Evolutionary conservation across 2,888 invertebrate genomes (phyloP), one percentile per base, ranked within the genome.

Genomic region (Pogonocherus hispidulus): DNA sequence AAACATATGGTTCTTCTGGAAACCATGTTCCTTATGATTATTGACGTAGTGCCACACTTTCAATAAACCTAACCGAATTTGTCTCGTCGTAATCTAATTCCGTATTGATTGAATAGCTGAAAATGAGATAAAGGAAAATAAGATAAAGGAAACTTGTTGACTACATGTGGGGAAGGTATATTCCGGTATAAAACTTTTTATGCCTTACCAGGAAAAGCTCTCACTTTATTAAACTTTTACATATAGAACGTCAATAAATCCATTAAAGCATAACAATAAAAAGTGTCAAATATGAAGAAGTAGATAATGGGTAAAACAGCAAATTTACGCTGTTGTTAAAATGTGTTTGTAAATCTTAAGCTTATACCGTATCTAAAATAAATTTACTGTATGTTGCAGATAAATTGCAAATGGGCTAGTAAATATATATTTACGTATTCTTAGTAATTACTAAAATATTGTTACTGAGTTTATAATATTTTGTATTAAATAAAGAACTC

Each of bases 1-100:
- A 41, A 41, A 14, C n/a, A 35, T 23, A 44, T 22, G 14, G 11
- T 22, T 6, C 56, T 37, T n/a, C 37, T 20, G 32, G 44, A 41
- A 22, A 56, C 22, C 22, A 56, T 41, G 19, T 56, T 41, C 41
- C 22, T 56, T 56, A 22, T 14, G 56, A 56, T 56, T 56, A 44
- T 56, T 56, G 37, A 56, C 41, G 19, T 44, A 44, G 3, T 46
- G 16, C 46, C 46, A 41, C 46, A 41, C 44, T 14, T 56, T 32
- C 59, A 44, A 59, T 59, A 59, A 47, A 14, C 46, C 59, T 59
- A 59, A 59, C 59, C 9, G 14, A 59, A 59, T 59, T 59, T 59
- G 59, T 59, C 18, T 46, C 27, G 23, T 32, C 47, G 46, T 59
- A 59, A 59, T 59, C 20, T 32, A 59, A 59, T 59, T 59, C 16